These are phyloP conservation scores for Aphodius granarius DNA, from an alignment of 2,888 invertebrate species.

Conservation along the genomic window DNA sequence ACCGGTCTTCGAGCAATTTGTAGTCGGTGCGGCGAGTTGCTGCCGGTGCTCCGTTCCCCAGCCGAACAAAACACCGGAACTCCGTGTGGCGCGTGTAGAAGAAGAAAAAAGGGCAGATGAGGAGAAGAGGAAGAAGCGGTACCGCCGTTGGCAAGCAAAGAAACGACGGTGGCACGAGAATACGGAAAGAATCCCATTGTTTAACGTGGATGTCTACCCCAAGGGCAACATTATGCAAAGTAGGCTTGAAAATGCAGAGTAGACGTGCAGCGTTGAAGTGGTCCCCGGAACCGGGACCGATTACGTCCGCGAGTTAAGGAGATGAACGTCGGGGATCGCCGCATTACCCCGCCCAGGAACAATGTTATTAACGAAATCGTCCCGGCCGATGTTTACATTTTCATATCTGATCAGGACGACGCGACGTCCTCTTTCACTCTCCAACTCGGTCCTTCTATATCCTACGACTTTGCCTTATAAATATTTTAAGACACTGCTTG, in stretches of 20 bases:
- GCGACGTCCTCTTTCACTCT: not conserved
- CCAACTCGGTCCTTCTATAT: not conserved
- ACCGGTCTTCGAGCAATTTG: conserved; percentile 32
- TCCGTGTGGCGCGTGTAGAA: conserved; percentile 39
- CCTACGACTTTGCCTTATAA: not conserved
- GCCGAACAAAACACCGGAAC: conserved; percentile 44
- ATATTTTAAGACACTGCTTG: not conserved
- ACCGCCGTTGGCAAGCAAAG: conserved; percentile 26
- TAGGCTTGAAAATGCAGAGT: conserved; percentile 35
- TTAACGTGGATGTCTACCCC: conserved; percentile 45
- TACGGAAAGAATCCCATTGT: conserved; percentile 46
- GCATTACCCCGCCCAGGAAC: conserved; percentile 16
- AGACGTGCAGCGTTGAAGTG: conserved; percentile 22
- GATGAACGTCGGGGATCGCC: conserved; percentile 18
- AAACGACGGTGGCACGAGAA: conserved; percentile 37
- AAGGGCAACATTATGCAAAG: conserved; percentile 51
- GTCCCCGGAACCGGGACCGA: conserved; percentile 20
- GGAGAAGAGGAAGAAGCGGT: conserved; percentile 33
- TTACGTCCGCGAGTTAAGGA: conserved; percentile 18
- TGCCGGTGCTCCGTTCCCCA: conserved; percentile 19
- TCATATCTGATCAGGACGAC: not conserved
- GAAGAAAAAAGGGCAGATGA: not conserved
- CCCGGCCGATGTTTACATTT: not conserved
- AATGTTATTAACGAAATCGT: conserved; percentile 23
- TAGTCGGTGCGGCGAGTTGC: conserved; percentile 29